Base-by-base conservation (phyloP, 2,888 invertebrate species). In the Archips xylosteana region DNA sequence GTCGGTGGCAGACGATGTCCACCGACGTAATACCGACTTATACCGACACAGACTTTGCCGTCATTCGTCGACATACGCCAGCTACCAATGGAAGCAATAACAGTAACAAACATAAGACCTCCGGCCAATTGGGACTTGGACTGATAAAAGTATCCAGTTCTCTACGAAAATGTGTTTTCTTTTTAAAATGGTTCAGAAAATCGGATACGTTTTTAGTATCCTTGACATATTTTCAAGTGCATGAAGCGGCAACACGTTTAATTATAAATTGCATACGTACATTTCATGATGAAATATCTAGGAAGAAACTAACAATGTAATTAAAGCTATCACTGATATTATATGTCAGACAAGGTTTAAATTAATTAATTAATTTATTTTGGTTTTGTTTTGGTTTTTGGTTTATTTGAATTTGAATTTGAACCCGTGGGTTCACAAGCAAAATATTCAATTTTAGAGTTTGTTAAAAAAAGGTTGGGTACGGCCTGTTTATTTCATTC, bases 41-140 rank as follows among this genome's bases (percentile, higher is more conserved):
- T 23, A 10, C 23, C 54, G 54, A 54, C 54, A 51, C 54, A 23
- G 23, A 54, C 54, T 23, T 9, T 54, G 23, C 54, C 54, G 23
- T 15, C 15, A 15, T 54, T 54, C 54, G 54, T 9, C 54, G 54
- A 57, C 32, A 32, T 57, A 32, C 12, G 57, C 54, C 54, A 9
- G 54, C 57, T 32, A 32, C 23, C 23, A 32, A 32, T 64, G 45
- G 32, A 47, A 59, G 57, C 45, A 70, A 70, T 70, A 70, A 70
- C 64, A 36, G 57, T 70, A 64, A 36, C 70, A 57, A 63, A 63
- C 70, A 47, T 59, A 57, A 70, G 47, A 64, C 59, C 36, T 57
- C 13, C 23, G 15, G 13, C 34, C 63, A 57, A 64, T 47, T 36
- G 70, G 42, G 39, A 59, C 36, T 42, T 15, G 39, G 5, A 54